Percentiles rank a stretch among this genome's conserved stretches.
phyloP scores from a whole-genome alignment of 2,113 vertebrate genomes.

The Corythoichthys haematopterus region DNA sequence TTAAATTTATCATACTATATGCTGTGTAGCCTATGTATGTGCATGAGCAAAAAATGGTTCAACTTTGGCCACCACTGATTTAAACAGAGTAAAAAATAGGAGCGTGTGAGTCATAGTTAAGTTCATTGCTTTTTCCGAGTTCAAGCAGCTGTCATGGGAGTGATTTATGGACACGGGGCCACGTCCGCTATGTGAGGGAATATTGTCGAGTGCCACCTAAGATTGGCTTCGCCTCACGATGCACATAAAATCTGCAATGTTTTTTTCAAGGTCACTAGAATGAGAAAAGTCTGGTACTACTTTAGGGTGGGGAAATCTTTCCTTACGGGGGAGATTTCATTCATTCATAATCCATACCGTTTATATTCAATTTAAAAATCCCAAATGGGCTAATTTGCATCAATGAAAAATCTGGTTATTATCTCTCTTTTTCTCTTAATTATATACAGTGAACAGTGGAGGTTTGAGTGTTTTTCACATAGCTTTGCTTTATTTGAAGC shows the following conservation, averaged over 20 bases:
- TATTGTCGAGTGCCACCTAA: slow-evolving; percentile 5
- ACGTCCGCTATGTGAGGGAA: slow-evolving; percentile 2
- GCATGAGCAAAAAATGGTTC: not conserved
- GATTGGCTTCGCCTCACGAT: slow-evolving; percentile 4
- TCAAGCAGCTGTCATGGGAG: slow-evolving; percentile 6
- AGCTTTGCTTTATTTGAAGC: not conserved
- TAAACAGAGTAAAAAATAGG: slow-evolving; percentile 1
- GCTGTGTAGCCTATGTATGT: not conserved
- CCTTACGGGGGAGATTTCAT: not conserved
- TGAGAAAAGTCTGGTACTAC: not conserved
- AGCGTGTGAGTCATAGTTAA: not conserved
- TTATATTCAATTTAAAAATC: not conserved
- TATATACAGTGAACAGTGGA: not conserved
- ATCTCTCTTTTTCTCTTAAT: not conserved
- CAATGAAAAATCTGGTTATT: not conserved
- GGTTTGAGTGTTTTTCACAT: not conserved
- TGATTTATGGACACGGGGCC: not conserved
- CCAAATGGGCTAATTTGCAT: not conserved
- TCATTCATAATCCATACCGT: too few species aligned
- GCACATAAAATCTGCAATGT: not conserved
- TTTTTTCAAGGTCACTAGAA: slow-evolving; percentile 5
- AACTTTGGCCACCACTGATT: not conserved
- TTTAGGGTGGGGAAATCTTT: not conserved
- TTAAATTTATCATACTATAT: not conserved
- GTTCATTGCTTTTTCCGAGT: slow-evolving; percentile 2